Evolutionary conservation across 1,140 invertebrate species (phyloP), one percentile per base, ranked within the genome.

Genomic region (Aradophagus sp.): DNA sequence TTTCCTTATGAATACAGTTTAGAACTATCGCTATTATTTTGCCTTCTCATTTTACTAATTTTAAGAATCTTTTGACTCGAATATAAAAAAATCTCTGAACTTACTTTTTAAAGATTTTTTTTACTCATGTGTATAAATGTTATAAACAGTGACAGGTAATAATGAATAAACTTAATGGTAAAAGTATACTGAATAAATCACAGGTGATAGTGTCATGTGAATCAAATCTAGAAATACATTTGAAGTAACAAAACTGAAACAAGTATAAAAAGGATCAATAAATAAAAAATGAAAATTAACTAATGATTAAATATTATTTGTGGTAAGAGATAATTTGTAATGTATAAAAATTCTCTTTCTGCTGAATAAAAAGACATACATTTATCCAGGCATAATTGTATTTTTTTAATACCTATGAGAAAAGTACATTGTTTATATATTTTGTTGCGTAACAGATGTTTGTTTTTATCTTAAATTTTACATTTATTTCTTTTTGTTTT

Each of bases 251-350:
- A 17, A 14, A 63, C 19, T 10, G 36, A 32, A 63, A n/a, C n/a
- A 45, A 31, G 11, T 59, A 69, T 41, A 34, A 50, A 26, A 68
- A 58, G 7, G 7, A 38, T 45, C 31, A 47, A 71, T 42, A 20
- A 32, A 8, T 23, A 5, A 23, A 23, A 23, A 23, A 23, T 4
- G 20, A 23, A 23, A 23, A 23, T 23, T 5, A 23, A n/a, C n/a
- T 23, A 23, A 8, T 58, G 44, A 59, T 16, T 29, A 55, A 65
- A 61, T 65, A 59, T 71, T 65, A 65, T 68, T 68, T 63, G 58
- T 63, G 68, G 61, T 71, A 65, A 71, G 59, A 65, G 55, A 65
- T 71, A 41, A 71, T 71, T 71, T 71, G 68, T 65, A 68, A 68
- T 68, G 63, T 68, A 58, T 66, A 55, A 68, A 67, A 66, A 66